phyloP scores from a whole-genome alignment of 2,113 vertebrate genomes.

The Cranoglanis bouderius region DNA sequence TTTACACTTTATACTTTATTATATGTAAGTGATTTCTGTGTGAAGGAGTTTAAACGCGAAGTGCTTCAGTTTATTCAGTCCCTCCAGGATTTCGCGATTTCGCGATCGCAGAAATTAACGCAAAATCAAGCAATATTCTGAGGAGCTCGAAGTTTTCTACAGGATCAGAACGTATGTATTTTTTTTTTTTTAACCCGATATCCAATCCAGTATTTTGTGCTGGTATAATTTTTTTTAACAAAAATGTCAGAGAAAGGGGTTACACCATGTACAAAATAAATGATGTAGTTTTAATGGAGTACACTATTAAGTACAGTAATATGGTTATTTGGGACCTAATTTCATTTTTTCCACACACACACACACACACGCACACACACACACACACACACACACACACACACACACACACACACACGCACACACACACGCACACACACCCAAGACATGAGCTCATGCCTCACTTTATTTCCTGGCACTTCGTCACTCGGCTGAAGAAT shows the following conservation, averaged over 20 bases:
- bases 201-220: no score
- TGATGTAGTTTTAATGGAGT: not conserved
- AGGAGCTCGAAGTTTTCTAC: no score
- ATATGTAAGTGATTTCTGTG: no score
- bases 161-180: no score
- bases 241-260: not conserved
- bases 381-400: not conserved
- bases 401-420: constrained; percentile 13
- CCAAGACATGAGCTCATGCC: not conserved
- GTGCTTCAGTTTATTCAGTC: no score
- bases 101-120: no score
- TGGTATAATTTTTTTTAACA: no score
- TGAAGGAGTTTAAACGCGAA: no score
- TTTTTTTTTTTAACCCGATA: no score
- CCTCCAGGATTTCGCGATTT: no score
- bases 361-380: not conserved
- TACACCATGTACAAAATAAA: not conserved
- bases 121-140: no score
- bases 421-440: not conserved
- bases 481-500: not conserved
- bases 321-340: not conserved
- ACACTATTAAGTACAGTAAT: not conserved
- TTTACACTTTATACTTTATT: no score
- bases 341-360: not conserved
- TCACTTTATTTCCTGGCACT: not conserved